phyloP scores from a whole-genome alignment of 2,797 vertebrate species.

The Manis crassicaudata region DNA sequence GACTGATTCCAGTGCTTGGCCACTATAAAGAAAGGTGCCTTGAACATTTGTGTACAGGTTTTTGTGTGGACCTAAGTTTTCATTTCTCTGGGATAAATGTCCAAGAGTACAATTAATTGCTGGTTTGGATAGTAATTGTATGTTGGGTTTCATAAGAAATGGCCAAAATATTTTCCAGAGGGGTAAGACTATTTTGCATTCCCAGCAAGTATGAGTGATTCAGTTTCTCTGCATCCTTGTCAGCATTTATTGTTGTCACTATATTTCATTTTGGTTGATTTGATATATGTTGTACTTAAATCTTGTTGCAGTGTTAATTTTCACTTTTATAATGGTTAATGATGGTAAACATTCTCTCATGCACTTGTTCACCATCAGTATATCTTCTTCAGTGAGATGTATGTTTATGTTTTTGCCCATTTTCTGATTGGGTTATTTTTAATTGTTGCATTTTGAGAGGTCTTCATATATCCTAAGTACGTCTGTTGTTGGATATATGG shows the following conservation, averaged over 20 bases:
- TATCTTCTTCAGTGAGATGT: neutral
- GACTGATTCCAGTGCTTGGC: neutral
- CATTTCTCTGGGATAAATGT: neutral
- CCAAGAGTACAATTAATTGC: neutral
- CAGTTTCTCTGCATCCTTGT: neutral
- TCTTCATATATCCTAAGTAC: neutral
- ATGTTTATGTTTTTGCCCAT: neutral
- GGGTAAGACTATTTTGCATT: neutral
- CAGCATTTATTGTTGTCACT: neutral
- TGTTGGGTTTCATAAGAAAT: neutral
- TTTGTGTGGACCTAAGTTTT: neutral
- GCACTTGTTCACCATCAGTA: neutral
- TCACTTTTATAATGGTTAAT: neutral
- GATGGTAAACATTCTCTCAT: too few relatives aligned
- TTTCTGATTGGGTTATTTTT: neutral
- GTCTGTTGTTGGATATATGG: neutral
- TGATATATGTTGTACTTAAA: neutral
- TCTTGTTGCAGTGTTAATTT: neutral
- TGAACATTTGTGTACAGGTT: neutral
- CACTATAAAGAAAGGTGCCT: neutral
- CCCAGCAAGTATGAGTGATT: neutral
- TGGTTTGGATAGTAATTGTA: neutral
- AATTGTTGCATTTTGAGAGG: neutral
- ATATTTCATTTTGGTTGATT: neutral
- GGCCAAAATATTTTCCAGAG: neutral